Base-by-base conservation (phyloP, 2,797 vertebrate species). In the Halcyon chelicuti region DNA sequence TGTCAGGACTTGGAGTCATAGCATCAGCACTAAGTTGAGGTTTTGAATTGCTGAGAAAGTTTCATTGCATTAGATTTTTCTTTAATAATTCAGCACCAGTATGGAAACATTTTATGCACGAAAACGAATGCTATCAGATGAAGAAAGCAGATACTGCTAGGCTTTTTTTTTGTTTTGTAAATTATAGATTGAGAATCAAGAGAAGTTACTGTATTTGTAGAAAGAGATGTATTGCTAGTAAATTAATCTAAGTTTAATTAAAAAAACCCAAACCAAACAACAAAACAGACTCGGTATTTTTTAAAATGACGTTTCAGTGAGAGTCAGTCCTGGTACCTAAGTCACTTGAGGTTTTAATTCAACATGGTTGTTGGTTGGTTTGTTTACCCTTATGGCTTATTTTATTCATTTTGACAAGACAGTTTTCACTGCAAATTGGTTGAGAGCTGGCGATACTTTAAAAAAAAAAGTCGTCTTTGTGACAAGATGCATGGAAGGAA, bases 401-500 rank as follows among this genome's bases (percentile, higher is more conserved):
- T 91, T 92, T 86, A 93, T 81, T 81, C 39, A 86, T 90, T 94
- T 91, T 88, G 77, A 84, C 76, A 86, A 67, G 70, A 73, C 33
- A 42, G 54, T 94, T 96, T 88, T 88, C 82, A 78, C 75, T 90
- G 82, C 62, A 76, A 19, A 73, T 81, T 70, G n/a, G 21, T 66
- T 80, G 58, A 88, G 54, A 91, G 35, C 49, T 86, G 84, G 44
- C 81, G 86, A 22, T 74, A 23, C 47, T 66, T 57, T 5, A 63
- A 28, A 51, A 52, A 47, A n/a, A 62, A 63, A 55, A 12, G 47
- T 39, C 25, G 33, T 61, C 42, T 88, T 3, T 88, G 42, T 70
- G 51, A 81, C 33, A 63, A 85, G 78, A 83, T 76, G 42, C 35
- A 22, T 58, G 49, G 65, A 93, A 83, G 46, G 55, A 94, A 57